Percentiles rank a stretch among this genome's conserved stretches.
phyloP scores from a whole-genome alignment of 2,797 vertebrate species.

The Aldrovandia affinis region DNA sequence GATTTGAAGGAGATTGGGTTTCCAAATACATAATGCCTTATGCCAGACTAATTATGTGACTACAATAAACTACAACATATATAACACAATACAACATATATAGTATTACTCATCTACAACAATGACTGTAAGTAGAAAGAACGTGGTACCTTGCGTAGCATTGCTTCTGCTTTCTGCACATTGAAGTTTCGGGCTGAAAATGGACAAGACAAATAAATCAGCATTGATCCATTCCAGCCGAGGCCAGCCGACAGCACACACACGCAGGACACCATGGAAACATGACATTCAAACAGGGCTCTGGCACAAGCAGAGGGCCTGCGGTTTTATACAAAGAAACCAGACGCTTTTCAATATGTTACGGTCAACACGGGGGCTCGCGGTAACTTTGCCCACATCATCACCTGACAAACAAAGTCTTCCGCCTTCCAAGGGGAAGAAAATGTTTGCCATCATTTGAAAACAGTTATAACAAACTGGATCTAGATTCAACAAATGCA shows the following conservation, averaged over 20 bases:
- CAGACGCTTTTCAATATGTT: too few species aligned
- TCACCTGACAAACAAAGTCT: background rate
- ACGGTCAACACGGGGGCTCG: too few species aligned
- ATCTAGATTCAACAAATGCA: too few species aligned
- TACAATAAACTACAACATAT: too few species aligned
- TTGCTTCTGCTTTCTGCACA: constrained; percentile 88
- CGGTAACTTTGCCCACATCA: background rate
- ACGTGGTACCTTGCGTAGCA: constrained; percentile 89
- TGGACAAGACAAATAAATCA: constrained; percentile 13
- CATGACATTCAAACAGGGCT: too few species aligned
- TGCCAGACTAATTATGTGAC: background rate
- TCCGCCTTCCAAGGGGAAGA: background rate
- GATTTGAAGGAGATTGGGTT: background rate
- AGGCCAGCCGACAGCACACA: background rate
- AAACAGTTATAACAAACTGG: background rate
- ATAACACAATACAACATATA: too few species aligned
- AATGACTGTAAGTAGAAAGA: background rate
- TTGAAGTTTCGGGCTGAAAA: constrained; percentile 88
- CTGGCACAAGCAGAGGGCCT: background rate
- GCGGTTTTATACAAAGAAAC: background rate
- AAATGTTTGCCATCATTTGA: background rate
- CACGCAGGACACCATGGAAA: background rate
- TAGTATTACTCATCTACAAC: background rate
- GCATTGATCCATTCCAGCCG: background rate
- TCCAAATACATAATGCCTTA: too few species aligned